These are phyloP conservation scores for Epinotia bilunana DNA, from an alignment of 2,888 invertebrate species.

Conservation along the genomic window DNA sequence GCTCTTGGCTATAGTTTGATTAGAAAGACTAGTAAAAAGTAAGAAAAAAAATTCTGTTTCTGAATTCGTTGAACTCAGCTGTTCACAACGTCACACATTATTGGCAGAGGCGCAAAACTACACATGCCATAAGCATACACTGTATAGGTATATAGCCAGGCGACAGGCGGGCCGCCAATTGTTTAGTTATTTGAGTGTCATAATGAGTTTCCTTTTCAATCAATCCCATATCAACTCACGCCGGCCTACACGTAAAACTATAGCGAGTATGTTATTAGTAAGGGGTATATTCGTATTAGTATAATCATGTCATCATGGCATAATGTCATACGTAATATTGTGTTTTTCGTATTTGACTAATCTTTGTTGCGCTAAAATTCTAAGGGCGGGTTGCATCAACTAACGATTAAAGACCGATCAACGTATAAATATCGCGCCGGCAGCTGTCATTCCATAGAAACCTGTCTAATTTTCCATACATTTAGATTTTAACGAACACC, in stretches of 20 bases:
- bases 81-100: conserved; percentile 36
- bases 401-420: too few relatives aligned
- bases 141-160: conserved; percentile 4
- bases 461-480: too few relatives aligned
- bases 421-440: too few relatives aligned
- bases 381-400: too few relatives aligned
- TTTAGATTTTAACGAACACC: too few relatives aligned
- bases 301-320: not conserved
- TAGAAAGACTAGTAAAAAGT: not conserved
- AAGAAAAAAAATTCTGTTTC: conserved; percentile 12
- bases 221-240: conserved; percentile 1
- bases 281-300: not conserved
- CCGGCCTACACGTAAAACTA: not conserved
- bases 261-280: not conserved
- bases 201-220: conserved; percentile 32
- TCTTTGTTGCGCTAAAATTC: too few relatives aligned
- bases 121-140: not conserved
- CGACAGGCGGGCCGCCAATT: conserved; percentile 12
- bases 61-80: conserved; percentile 41
- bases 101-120: conserved; percentile 36
- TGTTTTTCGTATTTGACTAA: too few relatives aligned
- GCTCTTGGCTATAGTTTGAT: not conserved
- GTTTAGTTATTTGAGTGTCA: conserved; percentile 26
- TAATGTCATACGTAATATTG: not conserved
- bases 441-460: too few relatives aligned